Conservation (phyloP, 1,140 invertebrate genomes). For the Sitobion miscanthi region DNA sequence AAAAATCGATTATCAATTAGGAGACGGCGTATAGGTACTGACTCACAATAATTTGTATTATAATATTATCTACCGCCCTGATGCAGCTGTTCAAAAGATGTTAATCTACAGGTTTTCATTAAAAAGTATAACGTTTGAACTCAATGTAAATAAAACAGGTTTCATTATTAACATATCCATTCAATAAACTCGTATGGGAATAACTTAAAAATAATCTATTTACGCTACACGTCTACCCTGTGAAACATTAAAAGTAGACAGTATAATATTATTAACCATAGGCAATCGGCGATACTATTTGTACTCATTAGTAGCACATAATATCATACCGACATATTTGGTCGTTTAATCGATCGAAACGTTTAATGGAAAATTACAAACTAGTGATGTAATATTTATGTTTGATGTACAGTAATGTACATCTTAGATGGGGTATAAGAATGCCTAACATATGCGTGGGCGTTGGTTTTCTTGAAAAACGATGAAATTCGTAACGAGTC, state of each 20-base stretch:
- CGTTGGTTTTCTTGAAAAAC: too few relatives aligned
- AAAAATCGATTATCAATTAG: not conserved
- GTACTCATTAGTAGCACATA: not conserved
- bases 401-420: too few relatives aligned
- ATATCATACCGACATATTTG: not conserved
- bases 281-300: not conserved
- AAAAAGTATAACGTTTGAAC: not conserved
- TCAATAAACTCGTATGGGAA: not conserved
- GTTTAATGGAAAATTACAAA: not conserved
- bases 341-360: not conserved
- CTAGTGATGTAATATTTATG: not conserved
- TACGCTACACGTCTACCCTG: not conserved
- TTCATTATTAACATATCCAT: slow-evolving; percentile 8
- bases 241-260: not conserved
- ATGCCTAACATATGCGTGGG: not conserved
- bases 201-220: not conserved
- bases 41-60: not conserved
- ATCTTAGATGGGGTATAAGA: not conserved
- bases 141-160: not conserved
- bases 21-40: not conserved
- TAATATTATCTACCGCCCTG: not conserved
- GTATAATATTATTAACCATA: not conserved
- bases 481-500: too few relatives aligned
- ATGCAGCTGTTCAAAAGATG: not conserved
- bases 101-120: not conserved